Base-by-base conservation (phyloP, 2,113 vertebrate species). In the Anguilla japonica region DNA sequence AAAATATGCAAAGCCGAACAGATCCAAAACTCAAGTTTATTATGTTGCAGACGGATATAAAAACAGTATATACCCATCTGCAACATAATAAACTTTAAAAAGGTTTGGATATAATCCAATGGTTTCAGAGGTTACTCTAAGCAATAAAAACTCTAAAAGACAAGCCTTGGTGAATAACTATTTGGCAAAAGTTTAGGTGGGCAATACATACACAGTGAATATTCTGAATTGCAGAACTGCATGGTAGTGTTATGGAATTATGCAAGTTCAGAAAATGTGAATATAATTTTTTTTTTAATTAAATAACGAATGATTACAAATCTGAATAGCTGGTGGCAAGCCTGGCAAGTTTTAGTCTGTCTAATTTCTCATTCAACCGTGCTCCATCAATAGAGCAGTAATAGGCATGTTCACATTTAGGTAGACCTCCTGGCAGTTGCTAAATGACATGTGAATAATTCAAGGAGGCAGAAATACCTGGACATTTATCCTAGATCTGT, bases 391-490 rank as follows among this genome's bases (percentile, higher is more conserved):
- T 67, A 26, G 1, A 67, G 20, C 22, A 20, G 18, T 67, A 3
- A 67, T 6, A 67, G 20, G 2, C 60, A 20, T 67, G 22, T 67
- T 67, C 3, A 67, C 22, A 26, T 20, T 22, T 20, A 67, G 22
- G 60, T 26, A 26, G 60, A 26, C 60, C 18, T 67, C 18, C 20
- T 26, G 60, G 60, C 22, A 5, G 20, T 56, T 16, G 0, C 20
- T 83, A 56, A 83, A 83, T 41, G 18, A 1, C 20, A 16, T 82
- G 41, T 82, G 81, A 83, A 83, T 83, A 83, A n/a, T 57, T 53
- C 26, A 53, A 56, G 40, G n/a, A 50, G 43, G 22, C 43, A 83
- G 5, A 83, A 53, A n/a, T 81, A 53, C 20, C 43, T 53, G 53
- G 53, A 81, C 40, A 40, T 81, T 81, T 81, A 43, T 81, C 22